These are phyloP conservation scores for Cephalotes varians DNA, from an alignment of 2,888 invertebrate genomes.

Conservation along the genomic window DNA sequence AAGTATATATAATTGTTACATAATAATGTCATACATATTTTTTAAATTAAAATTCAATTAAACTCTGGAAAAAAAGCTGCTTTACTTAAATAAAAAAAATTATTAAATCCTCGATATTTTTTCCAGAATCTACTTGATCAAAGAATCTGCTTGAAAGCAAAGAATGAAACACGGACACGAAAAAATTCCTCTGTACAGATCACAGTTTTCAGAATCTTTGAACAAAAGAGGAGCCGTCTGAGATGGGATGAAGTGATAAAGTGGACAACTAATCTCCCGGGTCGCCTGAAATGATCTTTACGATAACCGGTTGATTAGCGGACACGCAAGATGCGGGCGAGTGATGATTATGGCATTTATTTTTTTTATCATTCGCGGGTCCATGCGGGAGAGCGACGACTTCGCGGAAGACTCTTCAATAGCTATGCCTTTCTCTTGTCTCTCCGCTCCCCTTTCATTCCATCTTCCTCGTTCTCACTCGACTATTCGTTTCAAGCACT, in stretches of 20 bases:
- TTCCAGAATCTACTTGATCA: background rate
- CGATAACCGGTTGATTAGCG: constrained; percentile 34
- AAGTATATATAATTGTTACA: background rate
- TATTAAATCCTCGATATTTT: constrained; percentile 1
- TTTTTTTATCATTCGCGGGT: constrained; percentile 11
- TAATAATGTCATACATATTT: background rate
- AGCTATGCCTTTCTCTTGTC: constrained; percentile 27
- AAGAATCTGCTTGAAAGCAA: too few relatives aligned
- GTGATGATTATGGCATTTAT: constrained; percentile 12
- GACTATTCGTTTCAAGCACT: constrained; percentile 35
- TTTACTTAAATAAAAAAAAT: background rate
- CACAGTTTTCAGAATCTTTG: background rate
- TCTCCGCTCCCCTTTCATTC: background rate
- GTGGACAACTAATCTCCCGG: constrained; percentile 13
- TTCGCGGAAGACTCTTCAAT: constrained; percentile 23
- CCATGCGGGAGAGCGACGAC: constrained; percentile 34
- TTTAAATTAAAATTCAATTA: background rate
- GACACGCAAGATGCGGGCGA: constrained; percentile 25
- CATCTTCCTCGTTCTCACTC: background rate
- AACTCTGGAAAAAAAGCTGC: background rate
- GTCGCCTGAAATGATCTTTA: constrained; percentile 4
- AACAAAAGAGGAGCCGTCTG: background rate
- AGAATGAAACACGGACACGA: background rate
- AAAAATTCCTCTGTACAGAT: background rate
- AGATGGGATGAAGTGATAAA: constrained; percentile 1